A percentile compares a stretch with the other conserved stretches of the same genome.
phyloP scores from a whole-genome alignment of 2,113 vertebrate genomes.

The Gymnorhina tibicen region DNA sequence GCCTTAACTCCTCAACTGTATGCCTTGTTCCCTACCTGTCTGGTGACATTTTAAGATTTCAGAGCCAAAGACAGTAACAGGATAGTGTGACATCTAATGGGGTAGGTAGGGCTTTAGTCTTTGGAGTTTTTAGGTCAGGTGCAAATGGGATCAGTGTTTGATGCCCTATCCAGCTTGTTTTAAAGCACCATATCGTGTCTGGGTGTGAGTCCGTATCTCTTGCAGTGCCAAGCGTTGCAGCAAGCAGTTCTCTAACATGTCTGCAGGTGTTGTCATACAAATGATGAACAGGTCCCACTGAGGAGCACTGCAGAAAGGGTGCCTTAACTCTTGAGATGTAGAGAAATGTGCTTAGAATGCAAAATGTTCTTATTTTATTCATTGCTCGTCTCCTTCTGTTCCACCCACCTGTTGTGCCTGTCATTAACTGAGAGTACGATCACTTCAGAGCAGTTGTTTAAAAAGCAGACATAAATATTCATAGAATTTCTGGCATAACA shows the following conservation, averaged over 20 bases:
- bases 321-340: neutral
- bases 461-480: neutral
- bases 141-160: neutral
- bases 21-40: neutral
- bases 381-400: neutral
- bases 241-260: neutral
- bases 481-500: neutral
- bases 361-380: neutral
- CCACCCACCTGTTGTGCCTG: neutral
- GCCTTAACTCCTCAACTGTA: neutral
- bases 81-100: neutral
- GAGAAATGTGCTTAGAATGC: neutral
- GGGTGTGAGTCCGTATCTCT: neutral
- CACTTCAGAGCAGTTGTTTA: neutral
- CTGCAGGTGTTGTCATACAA: neutral
- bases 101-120: neutral
- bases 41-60: neutral
- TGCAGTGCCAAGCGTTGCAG: neutral
- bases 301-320: neutral
- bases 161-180: neutral
- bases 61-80: neutral
- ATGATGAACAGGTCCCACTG: neutral
- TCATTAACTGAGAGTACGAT: neutral
- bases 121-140: neutral
- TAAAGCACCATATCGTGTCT: neutral